Conservation (phyloP, 2,113 vertebrate species). For the Halcyon malimbica region DNA sequence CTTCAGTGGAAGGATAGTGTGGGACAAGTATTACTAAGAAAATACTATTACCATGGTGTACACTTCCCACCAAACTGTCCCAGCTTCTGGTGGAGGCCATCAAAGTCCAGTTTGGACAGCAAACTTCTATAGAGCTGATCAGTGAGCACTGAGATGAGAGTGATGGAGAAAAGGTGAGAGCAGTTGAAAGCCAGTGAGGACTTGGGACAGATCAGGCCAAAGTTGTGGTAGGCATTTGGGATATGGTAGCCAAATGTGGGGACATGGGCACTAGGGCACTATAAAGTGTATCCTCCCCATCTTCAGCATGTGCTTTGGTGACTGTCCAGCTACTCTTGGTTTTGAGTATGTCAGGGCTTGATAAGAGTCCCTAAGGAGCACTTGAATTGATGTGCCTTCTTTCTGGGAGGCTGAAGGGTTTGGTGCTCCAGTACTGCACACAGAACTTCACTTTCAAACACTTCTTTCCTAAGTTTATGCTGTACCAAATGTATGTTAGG, state of each 20-base stretch:
- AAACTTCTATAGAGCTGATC: background rate
- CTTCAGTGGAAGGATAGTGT: background rate
- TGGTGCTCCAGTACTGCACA: background rate
- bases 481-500: background rate
- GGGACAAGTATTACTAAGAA: background rate
- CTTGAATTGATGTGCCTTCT: background rate
- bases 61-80: background rate
- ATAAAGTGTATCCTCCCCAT: background rate
- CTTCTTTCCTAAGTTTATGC: background rate
- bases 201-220: background rate
- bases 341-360: background rate
- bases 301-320: background rate
- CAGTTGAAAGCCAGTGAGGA: background rate
- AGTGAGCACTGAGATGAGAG: background rate
- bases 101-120: rapidly evolving
- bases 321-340: background rate
- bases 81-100: background rate
- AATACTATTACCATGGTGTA: background rate
- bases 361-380: background rate
- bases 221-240: background rate
- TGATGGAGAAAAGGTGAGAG: background rate
- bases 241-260: background rate
- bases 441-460: background rate
- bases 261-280: too few species aligned
- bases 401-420: background rate